Base-by-base conservation (phyloP, 92 coral and sea anemone genomes). In the Chrysogorgia sp. region DNA sequence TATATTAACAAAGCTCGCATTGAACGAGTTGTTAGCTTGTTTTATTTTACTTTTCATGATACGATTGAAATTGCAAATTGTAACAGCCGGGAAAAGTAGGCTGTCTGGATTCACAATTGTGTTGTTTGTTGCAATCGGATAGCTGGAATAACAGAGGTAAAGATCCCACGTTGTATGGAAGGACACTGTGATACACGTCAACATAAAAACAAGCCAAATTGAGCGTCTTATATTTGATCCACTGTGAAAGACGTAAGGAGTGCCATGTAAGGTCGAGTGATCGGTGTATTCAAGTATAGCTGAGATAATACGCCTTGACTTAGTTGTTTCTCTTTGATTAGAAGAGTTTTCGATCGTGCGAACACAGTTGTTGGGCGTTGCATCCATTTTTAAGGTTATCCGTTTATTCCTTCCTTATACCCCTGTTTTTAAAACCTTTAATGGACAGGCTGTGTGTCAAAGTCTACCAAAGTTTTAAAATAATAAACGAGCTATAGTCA, bases 51-150 rank as follows among this genome's bases (percentile, higher is more conserved):
- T 1, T 20, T 65, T 65, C 10, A 59, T 37, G 7, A 69, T 9
- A 1, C 40, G 5, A 40, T 69, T 69, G 23, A 43, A 69, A 34
- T 69, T 69, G 20, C 76, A 69, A 30, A 69, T 24, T 14, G 76
- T 69, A 21, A 69, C 17, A 4, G 76, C 76, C 31, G 76, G 76
- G 48, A 69, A 69, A 20, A 69, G 20, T 35, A 49, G 28, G 1
- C 31, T n/a, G 9, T 26, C 58, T 29, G 32, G 76, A 17, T 34
- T 14, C 0, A 69, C 12, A 10, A 69, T 30, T 26, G 10, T 24
- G 17, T 28, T 25, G 9, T 69, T 69, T 40, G 76, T 47, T 14
- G 56, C 1, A 3, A 53, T 30, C 2, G 76, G 76, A 20, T 45
- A 29, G 0, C 19, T 20, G 2, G 23, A 33, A 52, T 14, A 69